Conservation (phyloP, 2,888 invertebrate genomes). For the Drosophila testacea region DNA sequence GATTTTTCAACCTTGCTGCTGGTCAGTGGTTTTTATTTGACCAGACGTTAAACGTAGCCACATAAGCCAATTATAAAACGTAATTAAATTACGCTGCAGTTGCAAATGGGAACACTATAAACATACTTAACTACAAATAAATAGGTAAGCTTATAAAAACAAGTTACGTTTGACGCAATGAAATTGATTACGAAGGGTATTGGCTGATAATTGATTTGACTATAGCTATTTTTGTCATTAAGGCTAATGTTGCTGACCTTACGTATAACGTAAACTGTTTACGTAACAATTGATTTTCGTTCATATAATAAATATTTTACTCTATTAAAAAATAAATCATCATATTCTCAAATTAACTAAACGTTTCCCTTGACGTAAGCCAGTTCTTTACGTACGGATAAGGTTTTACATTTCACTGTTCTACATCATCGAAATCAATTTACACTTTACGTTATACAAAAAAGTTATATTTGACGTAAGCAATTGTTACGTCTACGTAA, state of each 20-base stretch:
- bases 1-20: conserved; percentile 46
- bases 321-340: too few species aligned
- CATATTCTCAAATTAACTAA: not conserved
- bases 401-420: too few species aligned
- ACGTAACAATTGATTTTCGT: not conserved
- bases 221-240: not conserved
- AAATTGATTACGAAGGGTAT: not conserved
- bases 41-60: conserved; percentile 44
- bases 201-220: not conserved
- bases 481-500: not conserved
- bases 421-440: too few species aligned
- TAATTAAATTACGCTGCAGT: conserved; percentile 63
- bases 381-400: too few species aligned
- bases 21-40: conserved; percentile 22
- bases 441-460: not conserved
- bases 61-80: conserved; percentile 67
- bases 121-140: not conserved
- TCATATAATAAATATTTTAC: too few species aligned
- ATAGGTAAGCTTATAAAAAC: not conserved
- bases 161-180: not conserved
- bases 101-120: too few species aligned
- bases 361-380: not conserved
- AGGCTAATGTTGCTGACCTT: not conserved
- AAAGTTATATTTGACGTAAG: not conserved
- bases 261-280: conserved; percentile 8